These are phyloP conservation scores for Hydrocynus forskahlii DNA, from an alignment of 2,797 vertebrate species.

Conservation along the genomic window DNA sequence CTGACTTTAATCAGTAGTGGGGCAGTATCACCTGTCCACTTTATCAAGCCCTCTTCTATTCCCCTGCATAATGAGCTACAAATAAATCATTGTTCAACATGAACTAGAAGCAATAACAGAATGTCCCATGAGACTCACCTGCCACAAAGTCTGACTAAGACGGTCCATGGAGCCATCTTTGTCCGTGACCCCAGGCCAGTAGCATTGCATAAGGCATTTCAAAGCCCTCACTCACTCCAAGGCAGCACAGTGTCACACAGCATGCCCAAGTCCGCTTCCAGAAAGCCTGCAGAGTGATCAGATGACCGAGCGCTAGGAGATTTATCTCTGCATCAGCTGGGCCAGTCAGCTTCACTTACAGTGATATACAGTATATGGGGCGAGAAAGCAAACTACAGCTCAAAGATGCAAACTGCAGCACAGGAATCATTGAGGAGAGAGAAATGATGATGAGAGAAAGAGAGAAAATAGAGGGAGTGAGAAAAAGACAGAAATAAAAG, in stretches of 20 bases:
- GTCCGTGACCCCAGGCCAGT: slow-evolving; percentile 13
- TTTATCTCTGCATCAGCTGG: slow-evolving; percentile 23
- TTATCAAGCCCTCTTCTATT: neutral
- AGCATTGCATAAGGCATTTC: slow-evolving; percentile 42
- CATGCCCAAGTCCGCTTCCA: slow-evolving; percentile 33
- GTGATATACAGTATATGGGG: slow-evolving; percentile 3
- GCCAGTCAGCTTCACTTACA: slow-evolving; percentile 1
- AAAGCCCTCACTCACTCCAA: slow-evolving; percentile 41
- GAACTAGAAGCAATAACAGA: slow-evolving; percentile 29
- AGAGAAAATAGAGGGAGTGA: too few relatives aligned
- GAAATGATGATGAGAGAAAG: neutral
- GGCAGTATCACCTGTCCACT: slow-evolving; percentile 10
- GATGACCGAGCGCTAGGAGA: slow-evolving; percentile 48
- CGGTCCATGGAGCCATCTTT: slow-evolving; percentile 20
- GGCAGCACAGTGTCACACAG: slow-evolving; percentile 28
- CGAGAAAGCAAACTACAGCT: neutral
- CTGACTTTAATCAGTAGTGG: slow-evolving; percentile 1
- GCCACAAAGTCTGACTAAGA: slow-evolving; percentile 1
- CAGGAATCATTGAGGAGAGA: neutral
- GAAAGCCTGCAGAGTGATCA: slow-evolving; percentile 51
- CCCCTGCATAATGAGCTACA: slow-evolving; percentile 7
- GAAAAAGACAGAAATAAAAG: too few relatives aligned
- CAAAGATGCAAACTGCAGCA: neutral
- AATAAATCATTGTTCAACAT: slow-evolving; percentile 32
- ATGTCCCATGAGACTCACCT: slow-evolving; percentile 23